Evolutionary conservation across 2,797 vertebrate genomes (phyloP).

Genomic region (Percopsis omiscomaycus): DNA sequence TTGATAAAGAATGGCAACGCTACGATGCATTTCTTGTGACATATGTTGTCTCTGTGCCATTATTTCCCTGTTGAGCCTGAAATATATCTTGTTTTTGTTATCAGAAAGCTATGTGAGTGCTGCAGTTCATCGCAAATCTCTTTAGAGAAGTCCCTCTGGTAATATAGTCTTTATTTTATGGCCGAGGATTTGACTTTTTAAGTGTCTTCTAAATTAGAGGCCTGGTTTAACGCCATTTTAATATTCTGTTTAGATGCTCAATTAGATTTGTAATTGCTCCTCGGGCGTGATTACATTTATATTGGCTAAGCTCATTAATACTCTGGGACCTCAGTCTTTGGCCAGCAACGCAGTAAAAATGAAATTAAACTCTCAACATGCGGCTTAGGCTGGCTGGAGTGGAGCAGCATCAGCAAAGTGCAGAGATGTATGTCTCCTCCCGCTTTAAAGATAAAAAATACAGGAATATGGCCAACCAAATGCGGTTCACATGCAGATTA

Average conservation of each 20-base stretch:
- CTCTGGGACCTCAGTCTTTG: slow-evolving; percentile 58
- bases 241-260: slow-evolving; percentile 78
- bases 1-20: background rate
- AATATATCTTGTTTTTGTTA: slow-evolving; percentile 22
- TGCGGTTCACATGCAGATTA: slow-evolving; percentile 31
- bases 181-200: slow-evolving; percentile 68
- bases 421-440: slow-evolving; percentile 33
- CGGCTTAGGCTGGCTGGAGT: slow-evolving; percentile 36
- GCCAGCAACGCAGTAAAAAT: slow-evolving; percentile 72
- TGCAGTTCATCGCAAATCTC: slow-evolving; percentile 26
- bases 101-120: slow-evolving; percentile 6
- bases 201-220: slow-evolving; percentile 72
- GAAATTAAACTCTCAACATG: slow-evolving; percentile 65
- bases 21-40: slow-evolving; percentile 4
- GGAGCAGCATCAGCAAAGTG: slow-evolving; percentile 41
- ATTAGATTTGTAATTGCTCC: slow-evolving; percentile 78
- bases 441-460: slow-evolving; percentile 25
- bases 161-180: slow-evolving; percentile 65
- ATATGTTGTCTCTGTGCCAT: slow-evolving; percentile 30
- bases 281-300: slow-evolving; percentile 75
- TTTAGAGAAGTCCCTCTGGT: slow-evolving; percentile 37
- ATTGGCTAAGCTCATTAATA: slow-evolving; percentile 76
- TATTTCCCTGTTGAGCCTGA: slow-evolving; percentile 27
- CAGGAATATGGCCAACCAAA: slow-evolving; percentile 12
- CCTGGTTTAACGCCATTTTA: slow-evolving; percentile 69